Base-by-base conservation (phyloP, 2,888 invertebrate species). In the Leptarthrus brevirostris region DNA sequence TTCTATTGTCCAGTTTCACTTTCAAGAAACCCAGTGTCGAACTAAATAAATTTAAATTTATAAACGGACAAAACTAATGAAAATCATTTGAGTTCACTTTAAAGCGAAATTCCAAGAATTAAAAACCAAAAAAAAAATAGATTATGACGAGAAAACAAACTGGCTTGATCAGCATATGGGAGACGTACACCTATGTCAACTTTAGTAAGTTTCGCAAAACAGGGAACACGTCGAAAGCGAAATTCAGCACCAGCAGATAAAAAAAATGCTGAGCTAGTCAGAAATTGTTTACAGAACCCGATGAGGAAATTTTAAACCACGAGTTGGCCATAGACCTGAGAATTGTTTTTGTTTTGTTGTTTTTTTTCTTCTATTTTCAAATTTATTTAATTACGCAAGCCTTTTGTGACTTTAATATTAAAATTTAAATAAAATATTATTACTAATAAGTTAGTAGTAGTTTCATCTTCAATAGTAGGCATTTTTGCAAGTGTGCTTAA, bases 241-340 rank as follows among this genome's bases (percentile, higher is more conserved):
- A 64, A 64, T 64, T 64, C 24, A 64, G 64, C 64, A 64, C 44
- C 44, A 40, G 16, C 20, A 64, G 44, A 64, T 44, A 47, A 64
- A 64, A 64, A 44, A 64, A 64, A 47, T 10, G 22, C 64, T 64
- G 44, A 64, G 14, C 24, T 44, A n/a, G 22, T n/a, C 24, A 44
- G 6, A 47, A 44, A 24, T 64, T 64, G 64, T 44, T 64, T 20
- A 44, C 22, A 61, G 61, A 64, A 47, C 16, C 44, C 64, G 22
- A 22, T 64, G 64, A 44, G 44, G 64, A 64, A 44, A 64, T 24
- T 14, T 64, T 44, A 44, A 64, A 64, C 64, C 64, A 44, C 14
- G 16, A 16, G 18, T n/a, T 10, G 3, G 58, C 40, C n/a, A 16
- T 34, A 16, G 26, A 56, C 16, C 56, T 18, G 12, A 20, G 58